phyloP scores from a whole-genome alignment of 2,113 vertebrate species.

The Solenodon paradoxus region DNA sequence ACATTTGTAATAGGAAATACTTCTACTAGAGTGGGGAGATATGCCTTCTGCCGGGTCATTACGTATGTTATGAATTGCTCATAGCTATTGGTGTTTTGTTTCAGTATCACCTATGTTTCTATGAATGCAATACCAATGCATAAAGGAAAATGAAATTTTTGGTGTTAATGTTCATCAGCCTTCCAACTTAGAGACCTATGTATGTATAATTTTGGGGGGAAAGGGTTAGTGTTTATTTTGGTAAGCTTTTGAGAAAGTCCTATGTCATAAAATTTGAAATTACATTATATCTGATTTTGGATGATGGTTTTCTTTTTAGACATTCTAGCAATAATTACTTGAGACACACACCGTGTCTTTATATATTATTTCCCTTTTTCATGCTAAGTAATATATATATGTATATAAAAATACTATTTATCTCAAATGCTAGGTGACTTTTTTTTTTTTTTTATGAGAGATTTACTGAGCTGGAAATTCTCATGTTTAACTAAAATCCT shows the following conservation, averaged over 20 bases:
- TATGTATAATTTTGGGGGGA: neutral
- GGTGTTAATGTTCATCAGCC: neutral
- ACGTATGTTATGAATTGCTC: conserved; percentile 62
- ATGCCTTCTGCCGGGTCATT: conserved; percentile 60
- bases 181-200: neutral
- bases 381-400: neutral
- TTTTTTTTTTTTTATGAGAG: neutral
- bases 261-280: neutral
- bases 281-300: conserved; percentile 41
- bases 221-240: neutral
- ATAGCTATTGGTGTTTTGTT: conserved; percentile 53
- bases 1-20: conserved; percentile 78
- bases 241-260: neutral
- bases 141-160: neutral
- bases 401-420: neutral
- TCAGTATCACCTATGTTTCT: conserved; percentile 36
- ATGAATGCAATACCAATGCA: conserved; percentile 41
- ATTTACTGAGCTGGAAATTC: neutral
- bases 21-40: conserved; percentile 31
- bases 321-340: conserved; percentile 45
- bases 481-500: neutral
- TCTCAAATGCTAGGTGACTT: neutral
- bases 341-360: neutral
- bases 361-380: neutral
- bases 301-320: conserved; percentile 61